Evolutionary conservation across 2,113 vertebrate species (phyloP), one percentile per base, ranked within the genome.

Genomic region (Casuarius casuarius): DNA sequence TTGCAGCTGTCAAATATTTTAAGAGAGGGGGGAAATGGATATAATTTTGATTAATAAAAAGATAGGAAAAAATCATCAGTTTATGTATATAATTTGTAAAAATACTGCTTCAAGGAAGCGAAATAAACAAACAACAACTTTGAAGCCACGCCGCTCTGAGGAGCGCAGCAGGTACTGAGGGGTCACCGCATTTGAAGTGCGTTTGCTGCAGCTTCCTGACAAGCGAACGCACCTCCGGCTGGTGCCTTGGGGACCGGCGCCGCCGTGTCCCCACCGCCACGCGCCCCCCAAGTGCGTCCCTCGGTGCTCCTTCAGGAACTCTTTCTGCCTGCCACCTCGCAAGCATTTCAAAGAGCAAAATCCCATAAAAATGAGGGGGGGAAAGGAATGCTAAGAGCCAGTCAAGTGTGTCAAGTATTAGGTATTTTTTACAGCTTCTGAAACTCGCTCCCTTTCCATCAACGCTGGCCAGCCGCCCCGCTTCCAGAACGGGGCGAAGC

Each of bases 361-460:
- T 0, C 13, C 17, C 29, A 1, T 13, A 4, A n/a, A 23, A 33
- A 21, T 15, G 5, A 4, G 10, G 40, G 8, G 46, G 6, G 2
- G 0, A 21, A 14, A 2, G 44, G 5, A 2, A 2, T 1, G 3
- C 35, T 7, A 48, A 17, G 5, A 9, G 6, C 2, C 2, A 10
- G 0, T 5, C 2, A 2, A 40, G 10, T 0, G 10, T 1, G 26
- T 48, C 46, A 46, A 44, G 10, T 0, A 28, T 0, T 0, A 3
- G 1, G 1, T 5, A 6, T 3, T 9, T 33, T 33, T 4, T 14
- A 8, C 10, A 0, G 4, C 18, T 48, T 12, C 82, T 8, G 42
- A 17, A 31, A 23, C 33, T 29, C 33, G 2, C 23, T 56, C 23
- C 9, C 0, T 5, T 26, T 7, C 56, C 17, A 0, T 0, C 18